These are phyloP conservation scores for Nysson spinosus DNA, from an alignment of 2,888 invertebrate genomes.

Conservation along the genomic window DNA sequence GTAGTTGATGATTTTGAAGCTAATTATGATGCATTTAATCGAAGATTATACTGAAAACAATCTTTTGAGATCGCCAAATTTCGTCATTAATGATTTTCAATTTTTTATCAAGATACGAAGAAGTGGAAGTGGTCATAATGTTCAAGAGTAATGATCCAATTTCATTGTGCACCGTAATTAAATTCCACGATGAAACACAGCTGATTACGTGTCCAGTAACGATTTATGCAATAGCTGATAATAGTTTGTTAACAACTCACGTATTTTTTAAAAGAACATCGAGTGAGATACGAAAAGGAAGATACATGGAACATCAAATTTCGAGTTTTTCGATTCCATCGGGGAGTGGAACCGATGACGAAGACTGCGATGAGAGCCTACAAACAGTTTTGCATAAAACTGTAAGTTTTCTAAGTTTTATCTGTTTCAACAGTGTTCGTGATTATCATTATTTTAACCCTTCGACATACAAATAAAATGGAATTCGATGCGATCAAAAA, in stretches of 20 bases:
- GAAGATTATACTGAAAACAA: too few species aligned
- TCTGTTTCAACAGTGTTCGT: too few species aligned
- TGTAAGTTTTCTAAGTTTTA: slow-evolving; percentile 4
- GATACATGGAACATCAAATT: not conserved
- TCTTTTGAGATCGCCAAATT: too few species aligned
- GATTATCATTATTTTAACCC: too few species aligned
- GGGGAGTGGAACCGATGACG: not conserved
- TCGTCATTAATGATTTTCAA: too few species aligned
- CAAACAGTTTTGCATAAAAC: not conserved
- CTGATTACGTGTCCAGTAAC: slow-evolving; percentile 32
- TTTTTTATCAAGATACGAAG: slow-evolving; percentile 10
- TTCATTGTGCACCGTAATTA: slow-evolving; percentile 51
- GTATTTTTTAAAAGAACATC: slow-evolving; percentile 30
- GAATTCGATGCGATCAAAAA: too few species aligned
- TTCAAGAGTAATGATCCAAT: slow-evolving; percentile 50
- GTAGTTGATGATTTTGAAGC: too few species aligned
- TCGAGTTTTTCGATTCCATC: not conserved
- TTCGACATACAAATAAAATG: too few species aligned
- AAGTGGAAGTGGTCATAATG: slow-evolving; percentile 24
- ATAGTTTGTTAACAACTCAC: slow-evolving; percentile 71
- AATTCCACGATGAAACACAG: slow-evolving; percentile 51
- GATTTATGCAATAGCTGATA: slow-evolving; percentile 67
- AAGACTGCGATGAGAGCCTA: slow-evolving; percentile 2
- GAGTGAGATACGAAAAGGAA: not conserved
- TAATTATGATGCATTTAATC: too few species aligned